phyloP scores from a whole-genome alignment of 2,113 vertebrate species.

The Poeciliopsis prolifica region DNA sequence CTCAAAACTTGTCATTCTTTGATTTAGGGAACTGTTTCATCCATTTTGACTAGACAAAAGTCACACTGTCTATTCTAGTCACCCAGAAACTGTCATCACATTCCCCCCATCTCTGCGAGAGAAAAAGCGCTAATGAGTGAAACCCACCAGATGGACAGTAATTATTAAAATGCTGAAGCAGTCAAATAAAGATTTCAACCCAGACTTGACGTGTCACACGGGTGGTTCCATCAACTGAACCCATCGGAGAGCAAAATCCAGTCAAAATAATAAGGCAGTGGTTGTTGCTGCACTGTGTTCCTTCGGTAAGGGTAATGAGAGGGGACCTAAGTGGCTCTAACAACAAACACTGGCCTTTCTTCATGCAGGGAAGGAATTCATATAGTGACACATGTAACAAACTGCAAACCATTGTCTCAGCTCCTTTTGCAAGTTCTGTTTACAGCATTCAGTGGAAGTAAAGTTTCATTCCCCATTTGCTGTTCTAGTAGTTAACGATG shows the following conservation, averaged over 20 bases:
- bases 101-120: slow-evolving; percentile 65
- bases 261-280: slow-evolving; percentile 35
- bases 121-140: slow-evolving; percentile 76
- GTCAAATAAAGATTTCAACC: slow-evolving; percentile 57
- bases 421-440: slow-evolving; percentile 47
- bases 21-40: slow-evolving; percentile 60
- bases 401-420: slow-evolving; percentile 44
- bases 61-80: slow-evolving; percentile 70
- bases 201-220: slow-evolving; percentile 49
- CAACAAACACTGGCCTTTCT: slow-evolving; percentile 27
- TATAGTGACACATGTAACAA: slow-evolving; percentile 24
- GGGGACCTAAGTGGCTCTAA: slow-evolving; percentile 24
- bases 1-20: slow-evolving; percentile 34
- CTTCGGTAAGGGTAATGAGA: slow-evolving; percentile 28
- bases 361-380: slow-evolving; percentile 16
- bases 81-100: slow-evolving; percentile 54
- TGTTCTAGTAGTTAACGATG: slow-evolving; percentile 68
- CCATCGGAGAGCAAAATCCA: slow-evolving; percentile 41
- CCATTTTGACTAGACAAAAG: slow-evolving; percentile 63
- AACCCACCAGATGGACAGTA: slow-evolving; percentile 72
- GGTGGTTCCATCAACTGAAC: slow-evolving; percentile 33
- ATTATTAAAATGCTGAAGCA: slow-evolving; percentile 70
- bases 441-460: slow-evolving; percentile 34
- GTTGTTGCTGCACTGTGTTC: slow-evolving; percentile 17
- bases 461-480: slow-evolving; percentile 45